Percentiles rank a stretch among this genome's conserved stretches.
Evolutionary conservation across 2,797 vertebrate species (phyloP).

Genomic region (Amblyraja radiata): DNA sequence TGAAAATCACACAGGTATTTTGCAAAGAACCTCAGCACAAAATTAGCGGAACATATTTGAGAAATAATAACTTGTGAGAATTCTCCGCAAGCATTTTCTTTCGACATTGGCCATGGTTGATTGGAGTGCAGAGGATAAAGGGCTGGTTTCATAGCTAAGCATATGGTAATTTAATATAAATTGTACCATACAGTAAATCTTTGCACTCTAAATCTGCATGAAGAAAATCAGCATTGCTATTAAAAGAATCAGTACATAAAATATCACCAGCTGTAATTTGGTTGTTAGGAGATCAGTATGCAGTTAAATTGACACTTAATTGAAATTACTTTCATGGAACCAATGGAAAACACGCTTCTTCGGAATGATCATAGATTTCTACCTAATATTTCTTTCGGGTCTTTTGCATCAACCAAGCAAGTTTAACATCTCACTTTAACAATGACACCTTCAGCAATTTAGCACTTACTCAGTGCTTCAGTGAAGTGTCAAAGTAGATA

Average conservation of each 20-base stretch:
- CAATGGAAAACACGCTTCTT: not conserved
- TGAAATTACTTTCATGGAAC: not conserved
- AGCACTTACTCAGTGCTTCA: not conserved
- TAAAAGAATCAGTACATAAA: not conserved
- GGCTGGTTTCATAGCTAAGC: not conserved
- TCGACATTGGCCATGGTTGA: not conserved
- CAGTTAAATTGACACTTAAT: not conserved
- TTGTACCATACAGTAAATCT: not conserved
- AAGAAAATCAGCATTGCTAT: not conserved
- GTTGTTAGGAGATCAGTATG: not conserved
- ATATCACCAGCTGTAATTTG: not conserved
- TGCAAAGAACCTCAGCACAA: not conserved
- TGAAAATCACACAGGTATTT: not conserved
- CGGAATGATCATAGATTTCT: not conserved
- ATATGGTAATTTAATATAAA: not conserved
- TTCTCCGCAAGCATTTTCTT: not conserved
- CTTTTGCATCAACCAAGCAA: not conserved
- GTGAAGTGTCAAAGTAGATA: not conserved
- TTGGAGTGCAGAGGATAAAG: not conserved
- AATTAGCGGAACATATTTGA: not conserved
- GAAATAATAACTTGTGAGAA: not conserved
- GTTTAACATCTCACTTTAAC: not conserved
- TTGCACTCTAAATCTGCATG: not conserved
- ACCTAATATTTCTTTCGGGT: not conserved
- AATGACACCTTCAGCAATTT: slow-evolving; percentile 6